Evolutionary conservation across 2,888 invertebrate species (phyloP).

Genomic region (Poecilobothrus nobilitatus): DNA sequence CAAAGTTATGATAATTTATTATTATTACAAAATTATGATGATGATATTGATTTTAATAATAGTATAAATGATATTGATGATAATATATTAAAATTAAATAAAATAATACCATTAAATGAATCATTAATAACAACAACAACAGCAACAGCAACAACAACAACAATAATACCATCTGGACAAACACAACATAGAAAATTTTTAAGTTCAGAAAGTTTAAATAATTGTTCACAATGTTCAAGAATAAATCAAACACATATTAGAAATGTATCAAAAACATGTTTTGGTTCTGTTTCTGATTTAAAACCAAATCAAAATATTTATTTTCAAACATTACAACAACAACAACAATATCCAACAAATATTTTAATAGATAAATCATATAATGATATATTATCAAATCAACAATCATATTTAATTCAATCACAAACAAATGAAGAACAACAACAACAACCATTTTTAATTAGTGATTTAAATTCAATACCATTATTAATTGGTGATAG

Average conservation of each 20-base stretch:
- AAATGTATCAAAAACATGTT: conserved; percentile 36
- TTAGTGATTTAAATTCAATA: background rate
- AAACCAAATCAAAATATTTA: conserved; percentile 27
- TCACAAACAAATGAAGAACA: conserved; percentile 16
- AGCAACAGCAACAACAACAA: conserved; percentile 14
- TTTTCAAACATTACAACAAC: conserved; percentile 19
- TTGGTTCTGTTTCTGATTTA: conserved; percentile 44
- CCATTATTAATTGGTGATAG: conserved; percentile 25
- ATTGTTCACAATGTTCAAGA: conserved; percentile 33
- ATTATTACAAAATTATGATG: background rate
- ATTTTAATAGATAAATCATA: conserved; percentile 11
- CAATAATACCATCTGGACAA: background rate
- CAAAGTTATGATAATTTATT: conserved; percentile 17
- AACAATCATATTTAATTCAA: conserved; percentile 15
- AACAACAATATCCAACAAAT: conserved; percentile 11
- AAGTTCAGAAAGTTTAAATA: conserved; percentile 40
- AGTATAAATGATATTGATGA: background rate
- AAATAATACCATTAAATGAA: background rate
- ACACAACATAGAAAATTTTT: conserved; percentile 34
- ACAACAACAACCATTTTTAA: background rate
- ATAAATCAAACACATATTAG: conserved; percentile 32
- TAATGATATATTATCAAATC: conserved; percentile 23
- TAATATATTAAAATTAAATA: no score
- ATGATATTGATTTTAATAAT: conserved; percentile 10
- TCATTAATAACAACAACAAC: conserved; percentile 13